Conservation (phyloP, 2,797 vertebrate species). For the Dromococcyx pavoninus region DNA sequence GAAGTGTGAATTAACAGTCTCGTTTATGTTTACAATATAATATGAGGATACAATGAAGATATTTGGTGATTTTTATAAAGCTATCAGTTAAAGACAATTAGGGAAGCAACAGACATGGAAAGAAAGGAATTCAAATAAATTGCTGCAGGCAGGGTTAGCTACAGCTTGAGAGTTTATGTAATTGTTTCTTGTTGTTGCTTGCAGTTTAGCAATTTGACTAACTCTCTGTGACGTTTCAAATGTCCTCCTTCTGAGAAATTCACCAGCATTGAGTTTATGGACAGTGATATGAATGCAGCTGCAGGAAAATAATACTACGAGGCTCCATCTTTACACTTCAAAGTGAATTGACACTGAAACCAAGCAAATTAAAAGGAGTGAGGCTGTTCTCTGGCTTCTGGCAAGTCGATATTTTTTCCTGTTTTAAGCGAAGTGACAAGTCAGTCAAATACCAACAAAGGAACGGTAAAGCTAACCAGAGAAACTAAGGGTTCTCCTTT, state of each 20-base stretch:
- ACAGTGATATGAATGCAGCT: not conserved
- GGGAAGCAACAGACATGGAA: not conserved
- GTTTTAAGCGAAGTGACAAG: conserved; percentile 5
- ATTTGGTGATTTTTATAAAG: not conserved
- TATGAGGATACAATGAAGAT: not conserved
- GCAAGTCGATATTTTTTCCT: not conserved
- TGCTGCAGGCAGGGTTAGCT: not conserved
- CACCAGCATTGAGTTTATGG: not conserved
- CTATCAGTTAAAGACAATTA: not conserved
- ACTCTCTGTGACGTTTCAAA: conserved; percentile 7
- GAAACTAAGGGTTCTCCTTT: not conserved
- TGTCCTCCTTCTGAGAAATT: conserved; percentile 2
- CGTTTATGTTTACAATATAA: not conserved
- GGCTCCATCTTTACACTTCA: not conserved
- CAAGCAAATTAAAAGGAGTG: not conserved
- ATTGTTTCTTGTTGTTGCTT: conserved; percentile 33
- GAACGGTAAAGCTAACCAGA: not conserved
- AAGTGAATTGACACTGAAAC: not conserved
- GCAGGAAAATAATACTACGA: not conserved
- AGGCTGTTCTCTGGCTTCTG: not conserved
- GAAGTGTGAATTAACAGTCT: not conserved
- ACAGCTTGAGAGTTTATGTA: not conserved
- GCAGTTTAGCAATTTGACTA: conserved; percentile 43
- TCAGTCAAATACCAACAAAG: conserved; percentile 35
- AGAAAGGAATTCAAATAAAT: conserved; percentile 26